Base-by-base conservation (phyloP, 2,888 invertebrate genomes). In the Cyclophora albipunctata region DNA sequence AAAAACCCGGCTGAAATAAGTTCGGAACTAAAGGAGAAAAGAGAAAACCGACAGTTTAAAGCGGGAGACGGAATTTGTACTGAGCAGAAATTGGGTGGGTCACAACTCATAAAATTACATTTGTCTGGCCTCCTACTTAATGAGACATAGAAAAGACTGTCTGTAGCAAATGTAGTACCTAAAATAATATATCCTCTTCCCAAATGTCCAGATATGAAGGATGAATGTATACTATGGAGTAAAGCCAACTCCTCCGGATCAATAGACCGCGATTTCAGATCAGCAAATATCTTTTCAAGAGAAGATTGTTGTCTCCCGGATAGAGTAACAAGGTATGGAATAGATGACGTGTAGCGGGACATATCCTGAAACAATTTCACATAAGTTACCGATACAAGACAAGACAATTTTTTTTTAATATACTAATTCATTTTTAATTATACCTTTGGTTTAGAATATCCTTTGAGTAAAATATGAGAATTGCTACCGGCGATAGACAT, bases 151-250 rank as follows among this genome's bases (percentile, higher is more conserved):
- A 20, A 1, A 20, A 20, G 20, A 20, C 20, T 20, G 20, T 2
- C 20, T 20, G 20, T 20, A 20, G 20, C 20, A 20, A 20, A 20
- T 20, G 20, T 20, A 20, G 20, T 63, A 79, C 79, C 60, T 50
- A 84, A 62, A 42, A 94, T 73, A 3, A 90, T 78, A 66, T 87
- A 93, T 4, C 94, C 94, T 61, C 93, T 64, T 5, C 66, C 66
- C 7, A 92, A 85, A 73, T 93, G 92, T 1, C 90, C 89, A 7
- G 78, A 49, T 51, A 86, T 84, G 3, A 77, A 74, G 34, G 64
- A 72, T 6, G 78, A 72, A 55, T 86, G 87, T 5, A 87, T 70
- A 37, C 81, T 81, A 54, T 90, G 88, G 7, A 89, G 67, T 34
- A 91, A 60, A 3, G 75, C 77, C 6, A 84, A 64, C 59, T 85